A percentile compares a stretch with the other conserved stretches of the same genome.
These are phyloP conservation scores for Drosophila vallismaia DNA, from an alignment of 2,888 invertebrate species.

Conservation along the genomic window DNA sequence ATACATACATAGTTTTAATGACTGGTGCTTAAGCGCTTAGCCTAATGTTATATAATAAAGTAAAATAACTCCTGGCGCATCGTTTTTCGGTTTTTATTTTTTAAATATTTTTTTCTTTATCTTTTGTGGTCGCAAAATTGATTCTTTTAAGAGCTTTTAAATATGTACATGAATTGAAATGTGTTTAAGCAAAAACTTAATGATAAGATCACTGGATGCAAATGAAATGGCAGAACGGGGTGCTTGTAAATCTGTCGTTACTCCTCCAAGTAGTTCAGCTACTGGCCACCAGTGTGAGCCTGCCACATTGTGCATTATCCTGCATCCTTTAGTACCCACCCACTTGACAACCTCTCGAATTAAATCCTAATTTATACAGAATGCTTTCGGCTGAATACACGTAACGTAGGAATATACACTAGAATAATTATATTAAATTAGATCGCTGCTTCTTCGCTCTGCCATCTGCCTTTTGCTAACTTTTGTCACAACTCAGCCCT, in stretches of 20 bases:
- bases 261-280: conserved; percentile 1
- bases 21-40: conserved; percentile 70
- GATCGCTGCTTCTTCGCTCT: conserved; percentile 13
- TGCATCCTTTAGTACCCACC: conserved; percentile 1
- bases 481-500: conserved; percentile 50
- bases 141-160: conserved; percentile 35
- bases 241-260: background rate
- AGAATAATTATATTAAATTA: conserved; percentile 42
- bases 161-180: conserved; percentile 59
- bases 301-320: conserved; percentile 36
- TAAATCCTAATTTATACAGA: conserved; percentile 70
- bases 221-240: conserved; percentile 45
- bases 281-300: conserved; percentile 1
- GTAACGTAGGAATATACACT: conserved; percentile 51
- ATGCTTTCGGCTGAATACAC: conserved; percentile 56
- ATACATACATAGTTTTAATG: conserved; percentile 70
- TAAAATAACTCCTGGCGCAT: conserved; percentile 14
- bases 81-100: conserved; percentile 15
- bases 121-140: conserved; percentile 12
- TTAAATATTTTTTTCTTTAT: conserved; percentile 23
- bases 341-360: conserved; percentile 40
- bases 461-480: background rate
- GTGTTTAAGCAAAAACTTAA: conserved; percentile 71
- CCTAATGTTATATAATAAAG: conserved; percentile 53
- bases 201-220: conserved; percentile 81